Evolutionary conservation across 2,797 vertebrate species (phyloP), one percentile per base, ranked within the genome.

Genomic region (Scarus forsteni): DNA sequence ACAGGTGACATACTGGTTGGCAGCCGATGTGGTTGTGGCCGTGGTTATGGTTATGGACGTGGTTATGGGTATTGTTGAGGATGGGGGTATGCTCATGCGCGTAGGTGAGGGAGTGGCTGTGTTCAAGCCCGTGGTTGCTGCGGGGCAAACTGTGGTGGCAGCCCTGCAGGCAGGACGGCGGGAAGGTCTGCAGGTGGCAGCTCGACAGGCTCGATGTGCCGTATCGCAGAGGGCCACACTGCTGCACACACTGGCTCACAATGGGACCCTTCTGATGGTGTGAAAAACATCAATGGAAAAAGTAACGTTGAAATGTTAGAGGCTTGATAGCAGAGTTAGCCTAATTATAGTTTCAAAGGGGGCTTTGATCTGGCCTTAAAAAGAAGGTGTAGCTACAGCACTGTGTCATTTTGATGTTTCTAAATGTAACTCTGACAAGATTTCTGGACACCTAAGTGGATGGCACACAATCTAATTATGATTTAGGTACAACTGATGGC

Each of bases 181-280:
- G 85, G 52, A 82, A 72, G 0, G 76, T 59, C 80, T 80, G 86
- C 11, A 80, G 60, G 64, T 77, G 82, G 80, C 87, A 80, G 13
- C 55, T 85, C 15, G 78, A 70, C 72, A 64, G 84, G 78, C 84
- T 89, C 54, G 79, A 11, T 1, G 88, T 77, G 88, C 89, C 82
- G 43, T 89, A 88, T 59, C 61, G 91, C 63, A 88, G 81, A 9
- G 89, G 79, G 60, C 85, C 81, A 45, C 76, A 85, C 85, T 85
- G 90, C 56, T 87, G 90, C 74, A 89, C 89, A 39, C 83, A 83
- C 70, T 79, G 73, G 70, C 79, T 89, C 55, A 59, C 70, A 59
- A 88, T 88, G 12, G 88, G 79, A 80, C 85, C 73, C 65, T 87
- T 93, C 92, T 93, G 91, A 89, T 84, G 76, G 80, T 61, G 40